phyloP scores from a whole-genome alignment of 2,888 invertebrate genomes.

The Trachelus troglodyta region DNA sequence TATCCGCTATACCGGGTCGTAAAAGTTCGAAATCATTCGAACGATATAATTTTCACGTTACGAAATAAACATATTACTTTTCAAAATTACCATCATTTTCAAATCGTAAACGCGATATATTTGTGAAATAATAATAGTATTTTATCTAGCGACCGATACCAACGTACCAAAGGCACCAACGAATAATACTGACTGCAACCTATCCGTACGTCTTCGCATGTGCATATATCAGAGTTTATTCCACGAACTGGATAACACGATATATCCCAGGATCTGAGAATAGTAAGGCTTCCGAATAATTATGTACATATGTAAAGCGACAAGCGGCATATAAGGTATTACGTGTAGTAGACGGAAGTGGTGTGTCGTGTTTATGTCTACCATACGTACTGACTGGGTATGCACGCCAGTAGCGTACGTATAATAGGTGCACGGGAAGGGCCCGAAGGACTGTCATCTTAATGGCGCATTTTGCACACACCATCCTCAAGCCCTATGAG shows the following conservation, averaged over 20 bases:
- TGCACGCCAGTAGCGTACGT: background rate
- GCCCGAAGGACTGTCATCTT: constrained; percentile 29
- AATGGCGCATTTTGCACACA: constrained; percentile 31
- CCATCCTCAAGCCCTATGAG: constrained; percentile 43
- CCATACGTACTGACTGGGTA: too few species aligned
- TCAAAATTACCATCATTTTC: too few species aligned
- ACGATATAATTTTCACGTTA: constrained; percentile 8
- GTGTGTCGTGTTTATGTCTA: too few species aligned
- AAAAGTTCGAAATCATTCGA: background rate
- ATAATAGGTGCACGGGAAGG: background rate
- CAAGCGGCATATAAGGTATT: background rate
- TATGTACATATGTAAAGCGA: constrained; percentile 33
- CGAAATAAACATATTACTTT: too few species aligned
- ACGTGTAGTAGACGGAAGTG: too few species aligned
- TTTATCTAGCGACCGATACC: too few species aligned
- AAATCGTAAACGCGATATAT: too few species aligned
- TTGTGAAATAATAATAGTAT: too few species aligned
- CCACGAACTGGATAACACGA: constrained; percentile 38
- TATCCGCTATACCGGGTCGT: background rate
- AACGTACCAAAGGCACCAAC: too few species aligned
- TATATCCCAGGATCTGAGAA: constrained; percentile 33
- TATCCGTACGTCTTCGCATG: too few species aligned
- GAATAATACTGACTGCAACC: too few species aligned
- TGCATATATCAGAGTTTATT: constrained; percentile 27
- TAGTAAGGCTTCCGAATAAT: constrained; percentile 47